Percentiles rank a stretch among this genome's conserved stretches.
Conservation (phyloP, 92 coral and sea anemone species). For the Umimayanthus kanabou region DNA sequence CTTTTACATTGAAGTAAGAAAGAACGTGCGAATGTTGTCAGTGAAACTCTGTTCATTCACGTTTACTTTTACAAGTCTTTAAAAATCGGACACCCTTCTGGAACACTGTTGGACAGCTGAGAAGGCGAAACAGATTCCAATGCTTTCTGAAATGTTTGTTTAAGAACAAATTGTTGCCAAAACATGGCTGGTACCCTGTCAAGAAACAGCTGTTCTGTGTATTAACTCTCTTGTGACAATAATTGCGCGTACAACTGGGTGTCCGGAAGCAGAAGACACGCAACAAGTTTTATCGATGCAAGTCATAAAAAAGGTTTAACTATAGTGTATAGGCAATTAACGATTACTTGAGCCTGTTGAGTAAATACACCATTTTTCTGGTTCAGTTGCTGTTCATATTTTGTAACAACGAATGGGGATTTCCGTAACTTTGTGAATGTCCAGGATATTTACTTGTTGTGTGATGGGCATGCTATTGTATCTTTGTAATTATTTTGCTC, state of each 20-base stretch:
- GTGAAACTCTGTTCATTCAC: not conserved
- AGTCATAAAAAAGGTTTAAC: not conserved
- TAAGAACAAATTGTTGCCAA: not conserved
- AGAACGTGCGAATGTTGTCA: no score
- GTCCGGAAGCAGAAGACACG: no score
- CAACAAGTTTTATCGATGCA: not conserved
- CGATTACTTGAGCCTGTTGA: not conserved
- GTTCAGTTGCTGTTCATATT: no score
- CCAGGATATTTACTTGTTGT: not conserved
- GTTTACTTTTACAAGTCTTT: not conserved
- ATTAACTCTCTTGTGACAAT: not conserved
- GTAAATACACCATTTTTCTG: not conserved
- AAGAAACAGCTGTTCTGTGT: not conserved
- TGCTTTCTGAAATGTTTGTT: no score
- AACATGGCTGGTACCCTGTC: not conserved
- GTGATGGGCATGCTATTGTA: not conserved
- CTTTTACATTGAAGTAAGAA: not conserved
- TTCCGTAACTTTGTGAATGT: not conserved
- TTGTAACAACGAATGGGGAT: not conserved
- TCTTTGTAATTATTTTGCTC: not conserved
- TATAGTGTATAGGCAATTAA: not conserved
- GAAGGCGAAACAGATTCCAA: not conserved
- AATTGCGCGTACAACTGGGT: not conserved
- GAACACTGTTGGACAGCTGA: not conserved
- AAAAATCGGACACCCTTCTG: not conserved